These are phyloP conservation scores for Capitulum mitella DNA, from an alignment of 2,888 invertebrate species.

Conservation along the genomic window DNA sequence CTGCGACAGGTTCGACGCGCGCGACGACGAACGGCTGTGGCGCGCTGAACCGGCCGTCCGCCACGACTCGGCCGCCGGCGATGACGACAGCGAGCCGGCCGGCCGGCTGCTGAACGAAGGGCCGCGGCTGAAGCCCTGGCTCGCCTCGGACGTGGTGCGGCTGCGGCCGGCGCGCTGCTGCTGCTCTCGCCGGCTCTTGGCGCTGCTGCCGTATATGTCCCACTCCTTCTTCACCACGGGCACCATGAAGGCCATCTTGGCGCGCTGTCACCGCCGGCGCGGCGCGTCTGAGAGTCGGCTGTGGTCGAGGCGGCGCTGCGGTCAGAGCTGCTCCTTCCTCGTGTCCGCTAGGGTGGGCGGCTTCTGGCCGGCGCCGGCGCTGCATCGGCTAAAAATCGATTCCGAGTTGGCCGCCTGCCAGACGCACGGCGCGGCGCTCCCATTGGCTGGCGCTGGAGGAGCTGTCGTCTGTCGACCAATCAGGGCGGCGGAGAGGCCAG, in stretches of 20 bases:
- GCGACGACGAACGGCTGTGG: neutral
- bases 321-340: neutral
- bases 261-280: neutral
- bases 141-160: neutral
- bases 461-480: neutral
- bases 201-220: slow-evolving; percentile 24
- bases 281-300: neutral
- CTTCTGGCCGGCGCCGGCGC: neutral
- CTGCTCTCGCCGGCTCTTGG: slow-evolving; percentile 4
- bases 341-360: neutral
- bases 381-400: neutral
- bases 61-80: neutral
- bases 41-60: neutral
- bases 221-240: slow-evolving; percentile 25
- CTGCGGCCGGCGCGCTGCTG: neutral
- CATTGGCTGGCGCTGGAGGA: neutral
- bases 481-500: neutral
- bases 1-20: neutral
- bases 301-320: neutral
- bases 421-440: neutral
- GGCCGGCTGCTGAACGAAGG: neutral
- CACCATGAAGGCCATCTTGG: slow-evolving; percentile 25
- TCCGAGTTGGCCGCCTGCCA: neutral
- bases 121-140: neutral
- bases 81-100: slow-evolving; percentile 1